Conservation (phyloP, 2,797 vertebrate species). For the Denticeps clupeoides region DNA sequence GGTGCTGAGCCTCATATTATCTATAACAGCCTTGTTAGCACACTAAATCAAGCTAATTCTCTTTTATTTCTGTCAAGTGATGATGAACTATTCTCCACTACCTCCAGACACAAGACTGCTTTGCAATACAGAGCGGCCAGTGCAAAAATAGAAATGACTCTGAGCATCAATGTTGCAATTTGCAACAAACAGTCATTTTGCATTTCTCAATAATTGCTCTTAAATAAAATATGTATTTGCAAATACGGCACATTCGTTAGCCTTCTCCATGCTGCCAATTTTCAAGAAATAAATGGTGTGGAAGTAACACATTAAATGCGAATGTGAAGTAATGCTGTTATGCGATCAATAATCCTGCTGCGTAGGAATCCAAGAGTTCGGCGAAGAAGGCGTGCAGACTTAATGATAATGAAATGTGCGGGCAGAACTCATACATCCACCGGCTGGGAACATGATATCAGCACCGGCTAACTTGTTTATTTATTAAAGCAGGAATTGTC, state of each 20-base stretch:
- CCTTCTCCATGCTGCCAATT: no score
- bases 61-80: not conserved
- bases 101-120: not conserved
- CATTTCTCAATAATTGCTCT: no score
- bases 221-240: no score
- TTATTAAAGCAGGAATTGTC: conserved; percentile 61
- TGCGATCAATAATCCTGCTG: conserved; percentile 28
- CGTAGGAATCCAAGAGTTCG: conserved; percentile 24
- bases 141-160: not conserved
- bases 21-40: no score
- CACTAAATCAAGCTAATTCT: no score
- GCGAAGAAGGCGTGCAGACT: conserved; percentile 33
- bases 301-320: not conserved
- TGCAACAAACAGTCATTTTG: no score
- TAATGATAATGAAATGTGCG: conserved; percentile 53
- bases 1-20: no score
- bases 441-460: conserved; percentile 40
- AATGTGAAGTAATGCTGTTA: not conserved
- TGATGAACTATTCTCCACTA: not conserved
- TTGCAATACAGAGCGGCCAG: not conserved
- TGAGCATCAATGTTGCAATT: not conserved
- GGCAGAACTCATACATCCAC: conserved; percentile 2
- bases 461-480: conserved; percentile 55
- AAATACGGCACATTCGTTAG: no score
- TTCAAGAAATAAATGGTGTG: no score